Base-by-base conservation (phyloP, 2,113 vertebrate genomes). In the Brachyhypopomus gauderio region DNA sequence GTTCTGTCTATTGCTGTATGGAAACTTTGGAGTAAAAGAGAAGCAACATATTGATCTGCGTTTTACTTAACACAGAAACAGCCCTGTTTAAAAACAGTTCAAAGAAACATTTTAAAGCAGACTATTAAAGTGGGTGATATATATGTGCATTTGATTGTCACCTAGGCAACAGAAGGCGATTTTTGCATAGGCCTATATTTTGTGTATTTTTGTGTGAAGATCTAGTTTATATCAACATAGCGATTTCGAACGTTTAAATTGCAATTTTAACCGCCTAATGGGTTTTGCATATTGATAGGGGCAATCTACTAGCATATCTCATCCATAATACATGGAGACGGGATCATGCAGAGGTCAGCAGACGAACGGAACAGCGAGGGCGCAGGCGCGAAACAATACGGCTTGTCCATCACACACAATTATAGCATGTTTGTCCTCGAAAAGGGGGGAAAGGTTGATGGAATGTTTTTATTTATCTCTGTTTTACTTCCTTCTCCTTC, bases 341-440 rank as follows among this genome's bases (percentile, higher is more conserved):
- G 94, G 95, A 96, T 97, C 97, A 97, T 89, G 75, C 88, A 86
- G 93, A 95, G 97, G 96, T 98, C 97, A 98, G 92, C 95, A 98
- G 96, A 97, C 97, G 85, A 88, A 92, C 87, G 81, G 79, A 82
- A 87, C 80, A 82, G 82, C 34, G 74, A 83, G 79, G 66, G 85
- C 80, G 84, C 85, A 81, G 71, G 70, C 72, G 77, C 75, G 38
- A 69, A 76, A 80, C 58, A 83, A 87, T 84, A 82, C 83, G 63
- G 36, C 73, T 19, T 79, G 73, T 58, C 70, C 41, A 78, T 58
- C 19, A 41, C 1, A 63, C 66, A 66, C 27, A 71, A 63, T 78
- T 36, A 74, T 6, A 60, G 30, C 8, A 67, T 85, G 73, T 83
- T 70, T 78, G 83, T 83, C 81, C 66, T 77, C 38, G 14, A 58